Base-by-base conservation (phyloP, 2,797 vertebrate genomes). In the Dallia pectoralis region DNA sequence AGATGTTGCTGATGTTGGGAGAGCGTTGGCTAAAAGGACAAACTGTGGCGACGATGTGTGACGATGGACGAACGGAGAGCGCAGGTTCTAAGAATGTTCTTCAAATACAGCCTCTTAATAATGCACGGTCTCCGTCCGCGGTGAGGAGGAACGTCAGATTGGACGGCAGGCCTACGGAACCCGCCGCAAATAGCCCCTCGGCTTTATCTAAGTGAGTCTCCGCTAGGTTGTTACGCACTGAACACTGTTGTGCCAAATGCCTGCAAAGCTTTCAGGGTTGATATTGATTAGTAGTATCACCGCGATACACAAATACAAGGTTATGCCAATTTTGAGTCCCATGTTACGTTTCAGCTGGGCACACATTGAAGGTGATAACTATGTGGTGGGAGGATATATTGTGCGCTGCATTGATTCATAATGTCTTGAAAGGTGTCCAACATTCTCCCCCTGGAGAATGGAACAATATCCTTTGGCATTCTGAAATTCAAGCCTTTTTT, bases 61-160 rank as follows among this genome's bases (percentile, higher is more conserved):
- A 19, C 88, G 87, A 90, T 81, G 77, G 87, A 82, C 71, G 2
- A 86, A 82, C 70, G 72, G 73, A 70, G 12, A 61, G 53, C 30
- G 9, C 18, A 71, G 78, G 83, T 85, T 91, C 82, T 80, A 77
- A 88, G 87, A 90, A 89, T 87, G 87, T 87, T 86, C 87, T 88
- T 89, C 87, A 90, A 90, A 90, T 88, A 88, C 84, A 89, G 15
- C 33, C 77, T 33, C 67, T 91, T 81, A 88, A 91, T 90, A 84
- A 89, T 91, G 72, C 65, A 91, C 77, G 74, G 62, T 74, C 77
- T 76, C 82, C 79, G 9, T 85, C 73, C 78, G 51, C 81, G 30
- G 64, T 78, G 81, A 76, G 81, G 80, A 4, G 62, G 84, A 87
- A 91, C 87, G 86, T 89, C 84, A 73, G 62, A 88, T 88, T 86